Percentiles rank a stretch among this genome's conserved stretches.
These are phyloP conservation scores for Ochropleura leucogaster DNA, from an alignment of 2,888 invertebrate genomes.

Conservation along the genomic window DNA sequence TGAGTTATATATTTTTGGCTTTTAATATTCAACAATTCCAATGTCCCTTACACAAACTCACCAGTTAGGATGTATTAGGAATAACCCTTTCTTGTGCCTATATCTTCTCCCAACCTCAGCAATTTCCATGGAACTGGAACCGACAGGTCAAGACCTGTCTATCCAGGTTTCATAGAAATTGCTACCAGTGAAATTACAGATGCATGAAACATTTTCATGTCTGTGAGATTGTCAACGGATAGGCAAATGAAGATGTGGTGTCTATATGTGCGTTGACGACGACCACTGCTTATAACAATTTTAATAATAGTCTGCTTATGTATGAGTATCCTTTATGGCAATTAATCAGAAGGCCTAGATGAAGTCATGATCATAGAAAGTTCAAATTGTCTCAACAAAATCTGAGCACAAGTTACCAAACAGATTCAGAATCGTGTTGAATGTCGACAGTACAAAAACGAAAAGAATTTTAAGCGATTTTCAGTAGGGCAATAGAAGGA, in stretches of 20 bases:
- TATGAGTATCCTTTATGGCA: too few species aligned
- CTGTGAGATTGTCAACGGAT: background rate
- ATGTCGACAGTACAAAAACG: background rate
- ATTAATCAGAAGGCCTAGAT: background rate
- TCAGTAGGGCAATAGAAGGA: too few species aligned
- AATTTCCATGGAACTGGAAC: too few species aligned
- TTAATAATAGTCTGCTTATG: background rate
- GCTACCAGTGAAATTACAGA: background rate
- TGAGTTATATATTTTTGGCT: too few species aligned
- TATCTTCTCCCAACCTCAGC: background rate
- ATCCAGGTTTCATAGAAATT: constrained; percentile 15
- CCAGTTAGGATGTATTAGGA: background rate
- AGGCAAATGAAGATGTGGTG: background rate
- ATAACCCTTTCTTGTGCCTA: background rate
- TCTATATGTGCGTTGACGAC: background rate
- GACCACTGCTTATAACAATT: background rate
- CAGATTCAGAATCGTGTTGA: background rate
- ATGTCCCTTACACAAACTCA: too few species aligned
- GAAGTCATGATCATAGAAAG: background rate
- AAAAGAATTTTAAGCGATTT: background rate
- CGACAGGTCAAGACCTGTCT: too few species aligned
- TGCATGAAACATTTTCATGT: background rate
- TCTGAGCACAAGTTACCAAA: background rate
- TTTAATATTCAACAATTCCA: too few species aligned
- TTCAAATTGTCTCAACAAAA: background rate